These are phyloP conservation scores for Montipora efflorescens DNA, from an alignment of 64 coral and sea anemone genomes.

Conservation along the genomic window DNA sequence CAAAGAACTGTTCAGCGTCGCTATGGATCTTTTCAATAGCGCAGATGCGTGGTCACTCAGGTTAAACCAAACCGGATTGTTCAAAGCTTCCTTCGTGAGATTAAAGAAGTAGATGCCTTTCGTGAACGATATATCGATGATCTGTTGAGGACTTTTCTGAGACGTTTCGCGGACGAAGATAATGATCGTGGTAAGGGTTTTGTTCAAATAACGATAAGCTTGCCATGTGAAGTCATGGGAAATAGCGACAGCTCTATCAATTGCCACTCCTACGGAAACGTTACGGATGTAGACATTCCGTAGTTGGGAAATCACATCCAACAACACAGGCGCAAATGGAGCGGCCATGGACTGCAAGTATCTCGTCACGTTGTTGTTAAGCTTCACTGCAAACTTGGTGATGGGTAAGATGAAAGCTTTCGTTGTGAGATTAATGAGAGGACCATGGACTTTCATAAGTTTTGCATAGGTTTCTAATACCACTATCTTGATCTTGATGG, in stretches of 20 bases:
- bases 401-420: constrained; percentile 58
- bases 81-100: constrained; percentile 61
- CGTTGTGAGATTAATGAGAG: constrained; percentile 57
- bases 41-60: constrained; percentile 31
- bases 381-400: constrained; percentile 10
- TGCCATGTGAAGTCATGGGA: constrained; percentile 43
- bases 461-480: constrained; percentile 28
- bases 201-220: constrained; percentile 64
- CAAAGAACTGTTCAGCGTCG: constrained; percentile 71
- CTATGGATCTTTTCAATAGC: constrained; percentile 41
- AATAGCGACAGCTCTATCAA: constrained; percentile 66
- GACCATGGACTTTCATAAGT: constrained; percentile 52
- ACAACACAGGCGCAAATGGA: constrained; percentile 63
- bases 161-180: constrained; percentile 76
- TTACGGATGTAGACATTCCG: constrained; percentile 68
- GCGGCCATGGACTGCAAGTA: constrained; percentile 67
- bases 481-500: constrained; percentile 45
- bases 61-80: constrained; percentile 67
- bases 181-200: constrained; percentile 66
- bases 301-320: constrained; percentile 66
- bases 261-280: constrained; percentile 59
- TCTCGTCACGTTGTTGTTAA: constrained; percentile 51
- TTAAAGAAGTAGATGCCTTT: constrained; percentile 69
- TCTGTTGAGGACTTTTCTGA: constrained; percentile 78
- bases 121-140: constrained; percentile 72